Percentiles rank a stretch among this genome's conserved stretches.
phyloP scores from a whole-genome alignment of 2,888 invertebrate genomes.

The Lasioglossum pauxillum region DNA sequence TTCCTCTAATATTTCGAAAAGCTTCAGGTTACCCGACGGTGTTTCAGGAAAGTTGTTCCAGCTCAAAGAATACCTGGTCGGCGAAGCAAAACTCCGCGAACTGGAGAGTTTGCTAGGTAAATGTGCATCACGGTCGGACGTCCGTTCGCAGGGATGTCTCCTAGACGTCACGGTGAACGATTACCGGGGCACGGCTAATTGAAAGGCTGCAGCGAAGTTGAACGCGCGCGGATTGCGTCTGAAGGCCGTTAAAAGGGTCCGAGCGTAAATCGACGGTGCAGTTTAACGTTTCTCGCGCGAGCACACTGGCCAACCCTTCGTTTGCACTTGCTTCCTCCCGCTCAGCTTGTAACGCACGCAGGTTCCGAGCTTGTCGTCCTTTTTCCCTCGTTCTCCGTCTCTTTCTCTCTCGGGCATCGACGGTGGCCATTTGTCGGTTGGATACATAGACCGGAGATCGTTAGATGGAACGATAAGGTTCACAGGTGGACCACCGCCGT shows the following conservation, averaged over 20 bases:
- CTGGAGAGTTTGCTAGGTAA: background rate
- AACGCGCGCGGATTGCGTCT: slow-evolving; percentile 21
- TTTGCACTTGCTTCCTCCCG: slow-evolving; percentile 42
- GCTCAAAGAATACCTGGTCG: background rate
- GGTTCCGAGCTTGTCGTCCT: background rate
- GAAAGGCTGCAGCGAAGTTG: background rate
- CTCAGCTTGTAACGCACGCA: background rate
- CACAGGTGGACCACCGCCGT: slow-evolving; percentile 59
- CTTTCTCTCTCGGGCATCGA: background rate
- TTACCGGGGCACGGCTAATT: slow-evolving; percentile 3
- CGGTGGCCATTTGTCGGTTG: slow-evolving; percentile 41
- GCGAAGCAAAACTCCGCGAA: background rate
- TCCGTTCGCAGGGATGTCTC: background rate
- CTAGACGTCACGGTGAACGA: slow-evolving; percentile 19
- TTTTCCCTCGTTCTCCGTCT: background rate
- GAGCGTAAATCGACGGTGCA: slow-evolving; percentile 13
- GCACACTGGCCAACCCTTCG: background rate
- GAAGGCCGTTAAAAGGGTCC: slow-evolving; percentile 17
- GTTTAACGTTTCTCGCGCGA: slow-evolving; percentile 15
- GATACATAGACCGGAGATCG: slow-evolving; percentile 47
- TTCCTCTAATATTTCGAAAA: background rate
- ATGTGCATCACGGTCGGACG: background rate
- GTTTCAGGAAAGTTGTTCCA: background rate
- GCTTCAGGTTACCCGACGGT: background rate
- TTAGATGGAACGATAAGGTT: slow-evolving; percentile 61